phyloP scores from a whole-genome alignment of 2,888 invertebrate species.

The Diachrysia chrysitis region DNA sequence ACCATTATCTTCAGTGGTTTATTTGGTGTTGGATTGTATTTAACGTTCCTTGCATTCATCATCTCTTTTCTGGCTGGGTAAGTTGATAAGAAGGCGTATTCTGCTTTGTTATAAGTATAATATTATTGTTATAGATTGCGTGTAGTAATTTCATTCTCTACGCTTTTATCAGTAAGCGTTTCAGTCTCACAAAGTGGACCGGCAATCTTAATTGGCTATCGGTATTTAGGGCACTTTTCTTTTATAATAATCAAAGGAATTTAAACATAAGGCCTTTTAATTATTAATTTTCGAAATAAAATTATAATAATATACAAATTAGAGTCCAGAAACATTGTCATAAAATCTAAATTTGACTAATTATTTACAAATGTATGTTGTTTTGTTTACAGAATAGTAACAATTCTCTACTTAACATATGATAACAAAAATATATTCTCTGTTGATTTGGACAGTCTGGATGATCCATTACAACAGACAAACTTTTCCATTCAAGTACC shows the following conservation, averaged over 20 bases:
- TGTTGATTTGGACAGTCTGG: slow-evolving; percentile 81
- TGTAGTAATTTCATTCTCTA: slow-evolving; percentile 19
- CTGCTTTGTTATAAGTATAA: slow-evolving; percentile 29
- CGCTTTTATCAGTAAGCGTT: slow-evolving; percentile 4
- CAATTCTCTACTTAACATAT: slow-evolving; percentile 81
- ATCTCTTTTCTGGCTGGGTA: slow-evolving; percentile 83
- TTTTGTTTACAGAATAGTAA: slow-evolving; percentile 73
- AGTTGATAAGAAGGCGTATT: slow-evolving; percentile 62
- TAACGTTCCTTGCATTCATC: slow-evolving; percentile 78
- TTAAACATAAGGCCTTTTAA: not conserved
- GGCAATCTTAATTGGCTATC: not conserved
- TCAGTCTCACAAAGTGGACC: not conserved
- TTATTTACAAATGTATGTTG: not conserved
- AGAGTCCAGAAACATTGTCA: not conserved
- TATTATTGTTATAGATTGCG: slow-evolving; percentile 37
- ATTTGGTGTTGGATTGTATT: slow-evolving; percentile 81
- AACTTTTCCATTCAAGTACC: slow-evolving; percentile 81
- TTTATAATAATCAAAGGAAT: slow-evolving; percentile 10
- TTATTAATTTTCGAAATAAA: not conserved
- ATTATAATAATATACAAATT: not conserved
- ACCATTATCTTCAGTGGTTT: slow-evolving; percentile 81
- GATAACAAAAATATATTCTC: slow-evolving; percentile 80
- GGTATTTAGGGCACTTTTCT: slow-evolving; percentile 20
- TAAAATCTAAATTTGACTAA: not conserved
- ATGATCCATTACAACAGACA: slow-evolving; percentile 83